Percentiles rank a stretch among this genome's conserved stretches.
These are phyloP conservation scores for Nasonia oneida DNA, from an alignment of 2,888 invertebrate genomes.

Conservation along the genomic window DNA sequence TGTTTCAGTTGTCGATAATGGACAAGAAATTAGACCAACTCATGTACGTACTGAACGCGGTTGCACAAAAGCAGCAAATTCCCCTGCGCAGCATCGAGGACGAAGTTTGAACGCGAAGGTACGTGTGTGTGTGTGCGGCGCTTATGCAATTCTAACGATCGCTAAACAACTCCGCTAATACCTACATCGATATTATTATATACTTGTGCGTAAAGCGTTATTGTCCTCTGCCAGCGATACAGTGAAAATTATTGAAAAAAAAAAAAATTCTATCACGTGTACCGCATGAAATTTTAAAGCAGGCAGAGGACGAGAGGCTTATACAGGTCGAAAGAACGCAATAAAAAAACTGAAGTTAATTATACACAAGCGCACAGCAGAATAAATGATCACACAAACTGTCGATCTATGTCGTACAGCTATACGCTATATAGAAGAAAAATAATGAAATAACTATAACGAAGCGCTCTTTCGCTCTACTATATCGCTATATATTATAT, in stretches of 20 bases:
- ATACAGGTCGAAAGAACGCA: slow-evolving; percentile 14
- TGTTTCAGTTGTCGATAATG: slow-evolving; percentile 77
- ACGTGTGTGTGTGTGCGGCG: too few relatives aligned
- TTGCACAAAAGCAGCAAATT: slow-evolving; percentile 80
- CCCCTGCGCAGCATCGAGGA: slow-evolving; percentile 80
- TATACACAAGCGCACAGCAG: slow-evolving; percentile 55
- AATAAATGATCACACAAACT: slow-evolving; percentile 54
- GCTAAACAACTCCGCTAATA: not conserved
- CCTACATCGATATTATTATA: not conserved
- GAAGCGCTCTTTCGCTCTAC: slow-evolving; percentile 18
- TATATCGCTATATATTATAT: slow-evolving; percentile 28
- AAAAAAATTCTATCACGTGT: not conserved
- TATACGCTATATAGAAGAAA: slow-evolving; percentile 24
- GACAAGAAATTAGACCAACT: slow-evolving; percentile 82
- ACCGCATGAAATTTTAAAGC: not conserved
- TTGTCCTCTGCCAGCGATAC: too few relatives aligned
- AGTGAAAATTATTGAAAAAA: too few relatives aligned
- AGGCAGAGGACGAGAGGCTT: not conserved
- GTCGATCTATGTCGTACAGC: slow-evolving; percentile 39
- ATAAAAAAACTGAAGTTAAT: slow-evolving; percentile 32
- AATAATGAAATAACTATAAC: slow-evolving; percentile 24
- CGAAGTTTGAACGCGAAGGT: slow-evolving; percentile 77
- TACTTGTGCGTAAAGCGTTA: too few relatives aligned
- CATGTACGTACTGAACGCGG: slow-evolving; percentile 78
- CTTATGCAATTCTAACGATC: slow-evolving; percentile 28